Evolutionary conservation across 2,797 vertebrate species (phyloP).

Genomic region (Glossophaga mutica): DNA sequence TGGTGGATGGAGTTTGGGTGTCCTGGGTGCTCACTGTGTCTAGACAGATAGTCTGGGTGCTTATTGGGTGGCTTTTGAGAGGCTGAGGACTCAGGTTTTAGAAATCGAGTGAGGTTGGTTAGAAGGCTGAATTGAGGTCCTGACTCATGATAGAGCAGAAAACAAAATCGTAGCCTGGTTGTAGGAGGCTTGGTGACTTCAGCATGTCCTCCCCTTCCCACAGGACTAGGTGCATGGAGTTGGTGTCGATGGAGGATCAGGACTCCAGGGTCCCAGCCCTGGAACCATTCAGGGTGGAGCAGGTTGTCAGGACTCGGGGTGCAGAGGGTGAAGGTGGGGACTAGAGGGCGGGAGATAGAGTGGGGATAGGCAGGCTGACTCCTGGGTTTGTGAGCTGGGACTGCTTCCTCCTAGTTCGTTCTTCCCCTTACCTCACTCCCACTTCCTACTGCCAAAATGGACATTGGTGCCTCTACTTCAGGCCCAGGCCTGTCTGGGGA

Average conservation of each 20-base stretch:
- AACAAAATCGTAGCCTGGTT: not conserved
- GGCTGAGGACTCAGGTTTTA: not conserved
- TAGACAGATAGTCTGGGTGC: not conserved
- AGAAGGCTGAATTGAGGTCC: not conserved
- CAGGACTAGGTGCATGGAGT: conserved; percentile 40
- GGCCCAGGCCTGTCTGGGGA: not conserved
- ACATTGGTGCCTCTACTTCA: not conserved
- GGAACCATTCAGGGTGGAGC: conserved; percentile 71
- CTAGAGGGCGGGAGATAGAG: not conserved
- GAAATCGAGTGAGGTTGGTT: not conserved
- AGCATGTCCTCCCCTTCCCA: not conserved
- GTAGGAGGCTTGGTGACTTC: conserved; percentile 1
- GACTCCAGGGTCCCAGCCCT: conserved; percentile 49
- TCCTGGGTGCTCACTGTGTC: not conserved
- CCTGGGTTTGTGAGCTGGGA: not conserved
- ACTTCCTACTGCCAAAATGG: not conserved
- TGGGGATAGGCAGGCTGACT: not conserved
- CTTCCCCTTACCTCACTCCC: not conserved
- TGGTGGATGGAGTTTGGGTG: not conserved
- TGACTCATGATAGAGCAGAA: not conserved
- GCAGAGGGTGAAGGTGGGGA: conserved; percentile 39
- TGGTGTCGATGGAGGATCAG: conserved; percentile 61
- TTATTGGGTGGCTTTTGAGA: not conserved
- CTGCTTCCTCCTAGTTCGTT: not conserved
- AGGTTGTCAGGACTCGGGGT: conserved; percentile 66